These are phyloP conservation scores for Leptocoma aspasia DNA, from an alignment of 2,113 vertebrate genomes.

Conservation along the genomic window DNA sequence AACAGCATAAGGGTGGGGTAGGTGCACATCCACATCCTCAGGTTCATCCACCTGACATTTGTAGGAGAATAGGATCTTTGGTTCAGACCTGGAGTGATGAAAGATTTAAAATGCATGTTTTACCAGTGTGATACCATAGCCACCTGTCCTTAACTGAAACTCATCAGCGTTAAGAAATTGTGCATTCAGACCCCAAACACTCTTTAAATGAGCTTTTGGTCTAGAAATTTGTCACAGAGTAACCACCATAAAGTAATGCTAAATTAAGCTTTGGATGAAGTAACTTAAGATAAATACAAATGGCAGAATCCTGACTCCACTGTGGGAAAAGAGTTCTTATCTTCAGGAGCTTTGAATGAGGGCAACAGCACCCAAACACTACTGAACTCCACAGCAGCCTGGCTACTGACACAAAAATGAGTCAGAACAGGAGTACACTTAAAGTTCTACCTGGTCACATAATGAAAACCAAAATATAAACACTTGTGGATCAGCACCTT, in stretches of 20 bases:
- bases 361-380: background rate
- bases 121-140: background rate
- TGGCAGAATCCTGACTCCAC: background rate
- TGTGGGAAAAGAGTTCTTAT: background rate
- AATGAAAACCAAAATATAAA: background rate
- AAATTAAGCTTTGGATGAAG: background rate
- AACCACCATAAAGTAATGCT: background rate
- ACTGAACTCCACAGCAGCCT: background rate
- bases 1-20: conserved; percentile 87
- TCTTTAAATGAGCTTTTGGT: background rate
- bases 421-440: background rate
- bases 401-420: background rate
- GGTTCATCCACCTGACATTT: conserved; percentile 97
- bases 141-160: background rate
- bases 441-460: background rate
- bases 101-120: background rate
- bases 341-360: background rate
- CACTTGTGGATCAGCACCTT: background rate
- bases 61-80: conserved; percentile 98
- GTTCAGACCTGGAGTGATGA: conserved; percentile 82
- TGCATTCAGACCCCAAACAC: background rate
- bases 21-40: conserved; percentile 90
- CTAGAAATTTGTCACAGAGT: background rate
- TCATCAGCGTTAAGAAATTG: background rate
- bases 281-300: background rate